Base-by-base conservation (phyloP, 2,797 vertebrate species). In the Ciconia nigra region DNA sequence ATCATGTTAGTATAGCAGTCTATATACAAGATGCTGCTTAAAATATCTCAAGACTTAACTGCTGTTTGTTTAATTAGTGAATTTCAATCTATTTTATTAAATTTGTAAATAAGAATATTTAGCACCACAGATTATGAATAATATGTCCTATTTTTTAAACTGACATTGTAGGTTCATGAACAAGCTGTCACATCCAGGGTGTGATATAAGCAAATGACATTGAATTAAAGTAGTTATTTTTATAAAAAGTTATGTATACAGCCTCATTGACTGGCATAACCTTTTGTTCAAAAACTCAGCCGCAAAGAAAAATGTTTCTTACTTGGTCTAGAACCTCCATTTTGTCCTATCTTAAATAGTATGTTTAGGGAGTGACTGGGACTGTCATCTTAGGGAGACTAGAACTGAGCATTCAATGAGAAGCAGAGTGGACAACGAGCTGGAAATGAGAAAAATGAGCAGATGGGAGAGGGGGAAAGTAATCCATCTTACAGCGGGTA, bases 401-500 rank as follows among this genome's bases (percentile, higher is more conserved):
- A 46, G 57, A 74, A 39, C 16, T 71, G 47, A 81, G 46, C 6
- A 6, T 47, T 47, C 54, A 18, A 1, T 47, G 35, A 25, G 49
- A 77, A 71, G 18, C 25, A 28, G 51, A 22, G 8, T 39, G 42
- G 29, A 71, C 12, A 59, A 13, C 70, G 65, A 83, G 24, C 10
- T 90, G 73, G 37, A 78, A 65, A 55, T 52, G 14, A 55, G 35
- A 37, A 61, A 72, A 85, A 61, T 21, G 1, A 76, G 22, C 35
- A 42, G n/a, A 21, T 65, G 44, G 26, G 29, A 66, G 59, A 35
- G 29, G 8, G 16, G 33, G 26, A 16, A 89, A 12, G 6, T 39
- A 28, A 65, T 62, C 10, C 4, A 3, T 70, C 1, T 71, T 73
- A 4, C 4, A 21, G 25, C 4, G 3, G 5, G 7, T n/a, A 15